Base-by-base conservation (phyloP, 1,140 invertebrate genomes). In the Oscheius sp. region DNA sequence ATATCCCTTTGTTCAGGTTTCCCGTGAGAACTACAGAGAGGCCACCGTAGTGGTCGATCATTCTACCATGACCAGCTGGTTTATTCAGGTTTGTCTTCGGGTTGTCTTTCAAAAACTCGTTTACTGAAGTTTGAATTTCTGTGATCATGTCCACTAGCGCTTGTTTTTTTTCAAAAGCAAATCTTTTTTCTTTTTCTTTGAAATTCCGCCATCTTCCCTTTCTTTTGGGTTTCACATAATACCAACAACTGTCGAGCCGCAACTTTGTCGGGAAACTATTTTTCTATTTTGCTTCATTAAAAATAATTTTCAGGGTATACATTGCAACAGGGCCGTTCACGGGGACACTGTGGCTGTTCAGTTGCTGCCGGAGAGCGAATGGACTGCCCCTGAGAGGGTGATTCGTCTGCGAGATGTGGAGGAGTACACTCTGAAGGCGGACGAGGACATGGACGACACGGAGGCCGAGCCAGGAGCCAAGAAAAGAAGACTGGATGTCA, bases 331-430 rank as follows among this genome's bases (percentile, higher is more conserved):
- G 67, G 93, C 94, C n/a, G 90, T 98, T 2, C 92, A 99, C 86
- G 94, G 93, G 31, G 97, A 99, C 85, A 87, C 91, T 69, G 95
- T 99, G 15, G 95, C 93, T 13, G 86, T 99, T 68, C 90, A 97
- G 86, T 85, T 99, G 20, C 88, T 99, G 29, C 91, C 93, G 1
- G 89, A 97, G 87, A 88, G 89, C 52, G 87, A 97, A 81, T 99
- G 97, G 96, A 90, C 90, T 34, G 91, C 94, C 23, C 91, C 91
- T 63, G 80, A 85, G 73, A 85, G 82, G 34, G 45, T 62, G 4
- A 85, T 63, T 79, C 85, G 74, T 73, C 42, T 80, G 55, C 74
- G 81, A 45, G 73, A 74, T 26, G 67, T 61, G n/a, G 71, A 66
- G 67, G 62, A 67, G n/a, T 67, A 66, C 29, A 65, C 62, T 7